Evolutionary conservation across 2,113 vertebrate species (phyloP), one percentile per base, ranked within the genome.

Genomic region (Sorex araneus): DNA sequence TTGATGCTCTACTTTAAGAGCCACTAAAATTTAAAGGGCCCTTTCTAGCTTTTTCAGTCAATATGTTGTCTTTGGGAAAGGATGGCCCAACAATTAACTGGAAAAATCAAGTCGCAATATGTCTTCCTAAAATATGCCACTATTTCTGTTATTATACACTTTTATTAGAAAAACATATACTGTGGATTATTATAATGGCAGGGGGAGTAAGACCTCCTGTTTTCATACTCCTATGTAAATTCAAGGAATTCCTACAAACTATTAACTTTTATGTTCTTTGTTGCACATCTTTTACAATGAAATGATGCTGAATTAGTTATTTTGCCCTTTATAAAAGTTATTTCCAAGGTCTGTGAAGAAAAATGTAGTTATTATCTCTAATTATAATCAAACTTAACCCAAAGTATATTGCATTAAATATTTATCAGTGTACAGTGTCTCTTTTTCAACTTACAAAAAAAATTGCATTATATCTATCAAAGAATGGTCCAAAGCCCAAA

Each of bases 401-500:
- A 70, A 32, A 6, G 16, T 70, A 18, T 32, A 6, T 47, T n/a
- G 6, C 19, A 19, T 18, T 87, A 77, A 74, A 63, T 9, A 3
- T 25, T 32, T 8, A 45, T 25, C 36, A 50, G 10, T 27, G 8
- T 75, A 19, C 60, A 70, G 71, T 30, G 25, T 67, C 32, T 71
- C 2, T 8, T 85, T 94, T 85, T 88, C 1, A 3, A 32, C 71
- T 95, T 85, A 69, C 28, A 71, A 87, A 40, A 87, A 40, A 8
- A 60, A 47, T 69, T 85, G 78, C 32, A 50, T 87, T 86, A 89
- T 88, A 27, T 60, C 50, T 54, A 54, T 54, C 16, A 54, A 54
- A n/a, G n/a, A n/a, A n/a, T n/a, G n/a, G n/a, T n/a, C n/a, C n/a
- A n/a, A n/a, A n/a, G n/a, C n/a, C n/a, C n/a, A n/a, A n/a, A n/a